Evolutionary conservation across 2,113 vertebrate species (phyloP), one percentile per base, ranked within the genome.

Genomic region (Protobothrops flavoviridis): DNA sequence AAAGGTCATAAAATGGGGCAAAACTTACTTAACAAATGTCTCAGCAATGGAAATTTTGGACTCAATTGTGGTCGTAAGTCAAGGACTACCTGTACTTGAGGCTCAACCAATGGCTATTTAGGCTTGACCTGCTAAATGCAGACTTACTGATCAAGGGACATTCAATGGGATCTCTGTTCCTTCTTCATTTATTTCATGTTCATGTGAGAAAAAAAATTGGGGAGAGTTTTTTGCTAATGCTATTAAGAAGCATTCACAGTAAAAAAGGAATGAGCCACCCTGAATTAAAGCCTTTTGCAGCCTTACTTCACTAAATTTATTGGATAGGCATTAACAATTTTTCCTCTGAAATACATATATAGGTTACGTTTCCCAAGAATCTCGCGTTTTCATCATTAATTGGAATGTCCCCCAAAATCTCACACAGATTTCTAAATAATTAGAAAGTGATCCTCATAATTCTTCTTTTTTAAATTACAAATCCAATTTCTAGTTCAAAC

Each of bases 391-490:
- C 3, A 53, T n/a, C 23, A 48, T 39, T 81, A 39, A 33, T 39
- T 81, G 74, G 33, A 43, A 81, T 21, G 17, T 81, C 9, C 74
- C 74, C 17, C 33, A 81, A 74, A 81, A 15, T 81, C 39, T 15
- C 1, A 45, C 12, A 61, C 56, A 20, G 2, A 29, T 55, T 91
- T 94, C 81, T 24, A 43, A 43, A 43, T 81, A 39, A 81, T 21
- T 87, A 26, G 24, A 52, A 24, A 87, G 24, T 52, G 86, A 52
- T 87, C 23, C 74, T 39, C 21, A n/a, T 91, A 95, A 92, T 89
- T 26, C 95, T 52, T 89, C 29, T 93, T 95, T 94, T 90, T 94
- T 20, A 56, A 39, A 39, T 21, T 74, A 85, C 87, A 90, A 85
- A 64, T 69, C 6, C 43, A 92, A n/a, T 45, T 45, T 87, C 74